Evolutionary conservation across 2,797 vertebrate species (phyloP).

Genomic region (Parauchenoglanis punctatus): DNA sequence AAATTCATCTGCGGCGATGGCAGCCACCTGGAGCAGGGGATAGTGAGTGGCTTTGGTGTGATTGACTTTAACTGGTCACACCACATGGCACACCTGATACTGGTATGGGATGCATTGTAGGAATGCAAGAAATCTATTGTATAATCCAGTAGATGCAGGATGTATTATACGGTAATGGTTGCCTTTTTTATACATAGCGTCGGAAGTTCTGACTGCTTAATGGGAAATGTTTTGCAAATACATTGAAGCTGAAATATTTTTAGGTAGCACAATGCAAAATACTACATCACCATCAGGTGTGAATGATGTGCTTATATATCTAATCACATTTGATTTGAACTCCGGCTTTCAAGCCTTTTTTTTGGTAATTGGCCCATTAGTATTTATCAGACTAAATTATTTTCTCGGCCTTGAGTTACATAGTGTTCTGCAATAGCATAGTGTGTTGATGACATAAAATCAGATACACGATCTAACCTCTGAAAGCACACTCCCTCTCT

Average conservation of each 20-base stretch:
- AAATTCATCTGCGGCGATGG: conserved; percentile 37
- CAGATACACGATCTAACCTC: not conserved
- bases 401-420: not conserved
- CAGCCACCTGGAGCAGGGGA: conserved; percentile 46
- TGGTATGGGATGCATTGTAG: not conserved
- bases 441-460: not conserved
- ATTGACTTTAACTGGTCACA: conserved; percentile 29
- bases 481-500: not conserved
- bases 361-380: not conserved
- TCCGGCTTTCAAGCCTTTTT: not conserved
- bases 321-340: not conserved
- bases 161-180: not conserved
- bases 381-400: not conserved
- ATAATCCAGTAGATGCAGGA: not conserved
- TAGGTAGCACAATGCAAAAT: not conserved
- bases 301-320: not conserved
- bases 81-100: not conserved
- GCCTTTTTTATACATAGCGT: not conserved
- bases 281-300: not conserved
- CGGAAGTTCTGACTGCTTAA: too few species aligned
- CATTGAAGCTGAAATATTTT: not conserved
- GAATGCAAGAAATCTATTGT: not conserved
- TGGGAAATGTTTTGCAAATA: not conserved
- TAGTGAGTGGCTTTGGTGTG: conserved; percentile 11
- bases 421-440: not conserved